phyloP scores from a whole-genome alignment of 2,888 invertebrate genomes.

The Poecilobothrus nobilitatus region DNA sequence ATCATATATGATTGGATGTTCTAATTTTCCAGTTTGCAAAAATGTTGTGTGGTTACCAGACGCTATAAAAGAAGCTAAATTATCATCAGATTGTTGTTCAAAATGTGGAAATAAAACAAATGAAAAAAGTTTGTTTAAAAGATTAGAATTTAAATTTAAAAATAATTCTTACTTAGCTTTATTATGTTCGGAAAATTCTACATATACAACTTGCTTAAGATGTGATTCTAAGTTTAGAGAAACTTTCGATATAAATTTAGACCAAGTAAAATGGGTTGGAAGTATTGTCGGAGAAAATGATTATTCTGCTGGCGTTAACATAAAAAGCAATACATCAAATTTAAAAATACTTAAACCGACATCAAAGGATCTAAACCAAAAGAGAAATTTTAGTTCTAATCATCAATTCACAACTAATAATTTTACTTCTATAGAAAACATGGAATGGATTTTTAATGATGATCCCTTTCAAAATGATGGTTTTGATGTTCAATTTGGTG shows the following conservation, averaged over 20 bases:
- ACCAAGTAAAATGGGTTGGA: constrained; percentile 36
- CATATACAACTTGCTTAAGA: constrained; percentile 38
- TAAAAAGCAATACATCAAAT: not conserved
- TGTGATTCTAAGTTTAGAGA: constrained; percentile 38
- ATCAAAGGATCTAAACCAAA: not conserved
- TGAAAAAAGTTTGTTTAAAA: constrained; percentile 12
- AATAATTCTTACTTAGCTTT: constrained; percentile 30
- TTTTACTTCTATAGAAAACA: not conserved
- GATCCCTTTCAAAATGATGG: not conserved
- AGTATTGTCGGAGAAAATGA: constrained; percentile 31
- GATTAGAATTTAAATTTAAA: constrained; percentile 25
- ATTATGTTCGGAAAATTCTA: constrained; percentile 33
- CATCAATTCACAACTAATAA: not conserved
- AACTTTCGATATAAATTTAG: constrained; percentile 38
- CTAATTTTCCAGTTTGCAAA: constrained; percentile 70
- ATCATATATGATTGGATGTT: constrained; percentile 66
- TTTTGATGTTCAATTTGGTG: not conserved
- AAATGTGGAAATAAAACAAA: constrained; percentile 32
- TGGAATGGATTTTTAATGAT: not conserved
- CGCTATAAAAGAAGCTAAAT: constrained; percentile 56
- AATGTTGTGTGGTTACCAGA: constrained; percentile 75
- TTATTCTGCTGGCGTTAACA: not conserved
- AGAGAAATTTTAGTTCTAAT: not conserved
- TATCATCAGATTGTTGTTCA: constrained; percentile 57
- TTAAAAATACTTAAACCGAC: not conserved